Evolutionary conservation across 2,797 vertebrate species (phyloP), one percentile per base, ranked within the genome.

Genomic region (Ctenopoma multispine): DNA sequence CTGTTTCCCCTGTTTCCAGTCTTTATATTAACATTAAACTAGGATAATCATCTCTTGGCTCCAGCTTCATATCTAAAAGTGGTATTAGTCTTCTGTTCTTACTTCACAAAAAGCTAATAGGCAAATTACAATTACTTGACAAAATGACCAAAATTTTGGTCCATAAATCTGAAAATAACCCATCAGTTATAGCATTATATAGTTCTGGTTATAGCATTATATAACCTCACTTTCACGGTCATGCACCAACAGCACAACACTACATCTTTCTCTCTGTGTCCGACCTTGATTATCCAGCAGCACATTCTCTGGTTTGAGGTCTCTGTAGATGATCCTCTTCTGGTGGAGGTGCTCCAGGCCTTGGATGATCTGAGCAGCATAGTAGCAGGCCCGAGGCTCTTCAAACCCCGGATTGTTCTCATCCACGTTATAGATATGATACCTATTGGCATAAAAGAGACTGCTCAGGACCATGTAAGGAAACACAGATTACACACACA

Each of bases 271-370:
- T 12, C 10, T 36, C 36, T 36, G 29, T 51, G 14, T 73, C 51
- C 72, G 67, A 96, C 97, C 97, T 1, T 94, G 93, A 0, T 96
- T 95, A 31, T 97, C 97, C 29, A 98, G 92, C 34, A 98, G 93
- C 41, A 97, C 96, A 0, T 98, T 98, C 87, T 97, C 96, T 0
- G 97, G 97, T 87, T 98, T 98, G 70, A 98, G 95, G 87, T 98
- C 97, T 5, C 97, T 92, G 89, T 98, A 97, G 87, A 98, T 89
- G 54, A 98, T 97, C 58, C 89, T 94, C 74, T 94, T 94, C 91
- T 96, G 95, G 76, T 94, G 92, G 21, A 94, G 90, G 48, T 94
- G 92, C 84, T 93, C 91, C 80, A 94, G 24, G 31, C 91, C 92
- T 46, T 89, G 86, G 71, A 91, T 92, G 85, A 97, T 96, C 93